Percentiles rank a stretch among this genome's conserved stretches.
phyloP scores from a whole-genome alignment of 2,113 vertebrate species.

The Ovibos moschatus region DNA sequence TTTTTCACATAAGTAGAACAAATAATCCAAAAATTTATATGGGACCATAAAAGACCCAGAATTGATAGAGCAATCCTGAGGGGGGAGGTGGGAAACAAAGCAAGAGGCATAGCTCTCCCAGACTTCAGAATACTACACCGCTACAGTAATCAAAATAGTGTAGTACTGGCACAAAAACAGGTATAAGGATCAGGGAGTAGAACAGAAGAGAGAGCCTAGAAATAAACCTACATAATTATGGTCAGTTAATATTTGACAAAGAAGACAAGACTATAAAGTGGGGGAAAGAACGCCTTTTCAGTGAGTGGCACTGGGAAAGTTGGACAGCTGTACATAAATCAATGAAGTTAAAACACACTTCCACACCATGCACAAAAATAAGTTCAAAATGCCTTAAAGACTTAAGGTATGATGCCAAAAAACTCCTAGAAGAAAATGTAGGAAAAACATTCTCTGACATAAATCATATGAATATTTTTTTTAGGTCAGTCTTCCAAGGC shows the following conservation, averaged over 20 bases:
- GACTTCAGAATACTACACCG: neutral
- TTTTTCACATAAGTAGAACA: neutral
- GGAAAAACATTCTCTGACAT: neutral
- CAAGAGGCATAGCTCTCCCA: neutral
- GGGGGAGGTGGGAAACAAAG: neutral
- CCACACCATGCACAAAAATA: neutral
- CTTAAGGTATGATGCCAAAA: neutral
- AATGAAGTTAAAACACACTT: neutral
- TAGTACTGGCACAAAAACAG: neutral
- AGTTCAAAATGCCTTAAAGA: neutral
- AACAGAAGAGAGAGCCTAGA: neutral
- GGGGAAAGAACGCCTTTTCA: neutral
- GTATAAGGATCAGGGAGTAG: neutral
- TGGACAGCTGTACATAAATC: neutral
- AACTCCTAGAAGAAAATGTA: neutral
- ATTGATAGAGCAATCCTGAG: neutral
- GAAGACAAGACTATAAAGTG: neutral
- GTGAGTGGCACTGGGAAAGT: neutral
- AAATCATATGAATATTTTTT: neutral
- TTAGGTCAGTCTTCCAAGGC: neutral
- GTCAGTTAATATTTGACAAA: neutral
- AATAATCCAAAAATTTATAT: neutral
- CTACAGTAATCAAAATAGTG: neutral
- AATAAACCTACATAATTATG: neutral
- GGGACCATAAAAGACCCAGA: neutral